Conservation (phyloP, 2,113 vertebrate species). For the Lathamus discolor region DNA sequence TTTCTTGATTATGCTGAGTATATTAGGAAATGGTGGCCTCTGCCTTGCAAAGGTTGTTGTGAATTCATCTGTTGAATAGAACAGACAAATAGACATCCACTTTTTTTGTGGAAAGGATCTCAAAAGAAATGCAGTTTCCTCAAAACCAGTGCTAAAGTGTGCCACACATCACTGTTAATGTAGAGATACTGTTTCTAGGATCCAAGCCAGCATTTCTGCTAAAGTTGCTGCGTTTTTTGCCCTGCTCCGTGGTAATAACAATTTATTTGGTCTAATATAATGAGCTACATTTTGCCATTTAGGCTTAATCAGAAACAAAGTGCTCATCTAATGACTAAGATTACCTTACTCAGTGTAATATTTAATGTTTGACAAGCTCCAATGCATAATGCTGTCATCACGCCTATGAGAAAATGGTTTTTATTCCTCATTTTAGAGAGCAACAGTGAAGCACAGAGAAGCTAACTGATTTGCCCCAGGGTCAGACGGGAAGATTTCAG, state of each 20-base stretch:
- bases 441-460: not conserved
- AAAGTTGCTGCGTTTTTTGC: not conserved
- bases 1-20: not conserved
- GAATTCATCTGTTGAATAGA: not conserved
- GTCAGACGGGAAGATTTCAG: not conserved
- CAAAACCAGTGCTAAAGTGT: not conserved
- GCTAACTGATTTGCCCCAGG: not conserved
- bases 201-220: not conserved
- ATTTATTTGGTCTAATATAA: not conserved
- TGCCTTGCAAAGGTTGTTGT: not conserved
- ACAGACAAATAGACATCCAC: not conserved
- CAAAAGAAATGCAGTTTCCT: not conserved
- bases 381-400: not conserved
- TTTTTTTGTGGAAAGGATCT: not conserved
- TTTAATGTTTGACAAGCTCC: not conserved
- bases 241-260: not conserved
- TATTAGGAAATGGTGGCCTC: not conserved
- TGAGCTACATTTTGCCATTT: not conserved
- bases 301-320: not conserved
- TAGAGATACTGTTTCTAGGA: not conserved
- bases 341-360: not conserved
- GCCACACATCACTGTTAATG: not conserved
- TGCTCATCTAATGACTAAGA: not conserved
- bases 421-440: not conserved
- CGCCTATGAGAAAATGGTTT: not conserved